Conservation (phyloP, 2,113 vertebrate species). For the Laticauda colubrina region DNA sequence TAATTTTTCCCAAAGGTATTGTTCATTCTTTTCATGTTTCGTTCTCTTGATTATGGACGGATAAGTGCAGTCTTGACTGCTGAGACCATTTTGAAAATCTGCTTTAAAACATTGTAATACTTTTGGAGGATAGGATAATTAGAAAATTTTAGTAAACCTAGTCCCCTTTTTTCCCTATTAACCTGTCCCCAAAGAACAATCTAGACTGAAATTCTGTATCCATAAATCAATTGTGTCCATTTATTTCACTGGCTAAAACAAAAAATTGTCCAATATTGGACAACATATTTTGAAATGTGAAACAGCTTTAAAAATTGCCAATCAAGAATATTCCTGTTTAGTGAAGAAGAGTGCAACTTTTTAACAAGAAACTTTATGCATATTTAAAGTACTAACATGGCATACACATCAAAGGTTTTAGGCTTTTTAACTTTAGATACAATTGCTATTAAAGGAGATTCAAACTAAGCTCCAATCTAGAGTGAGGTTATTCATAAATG, state of each 20-base stretch:
- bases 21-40: slow-evolving; percentile 44
- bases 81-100: neutral
- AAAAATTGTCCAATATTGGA: neutral
- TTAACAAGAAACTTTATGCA: neutral
- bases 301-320: neutral
- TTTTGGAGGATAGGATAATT: neutral
- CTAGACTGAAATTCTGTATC: neutral
- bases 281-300: neutral
- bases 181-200: neutral
- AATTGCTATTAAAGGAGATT: neutral
- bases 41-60: slow-evolving; percentile 25
- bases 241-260: neutral
- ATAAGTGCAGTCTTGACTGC: slow-evolving; percentile 34
- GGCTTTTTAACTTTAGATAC: neutral
- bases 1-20: slow-evolving; percentile 51
- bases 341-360: neutral
- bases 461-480: neutral
- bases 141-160: neutral
- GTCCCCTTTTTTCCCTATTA: neutral
- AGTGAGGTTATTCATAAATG: neutral
- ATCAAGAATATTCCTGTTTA: neutral
- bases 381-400: neutral
- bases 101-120: slow-evolving; percentile 4
- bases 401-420: neutral
- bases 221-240: neutral